phyloP scores from a whole-genome alignment of 1,140 invertebrate genomes.

The Cyclina sinensis region DNA sequence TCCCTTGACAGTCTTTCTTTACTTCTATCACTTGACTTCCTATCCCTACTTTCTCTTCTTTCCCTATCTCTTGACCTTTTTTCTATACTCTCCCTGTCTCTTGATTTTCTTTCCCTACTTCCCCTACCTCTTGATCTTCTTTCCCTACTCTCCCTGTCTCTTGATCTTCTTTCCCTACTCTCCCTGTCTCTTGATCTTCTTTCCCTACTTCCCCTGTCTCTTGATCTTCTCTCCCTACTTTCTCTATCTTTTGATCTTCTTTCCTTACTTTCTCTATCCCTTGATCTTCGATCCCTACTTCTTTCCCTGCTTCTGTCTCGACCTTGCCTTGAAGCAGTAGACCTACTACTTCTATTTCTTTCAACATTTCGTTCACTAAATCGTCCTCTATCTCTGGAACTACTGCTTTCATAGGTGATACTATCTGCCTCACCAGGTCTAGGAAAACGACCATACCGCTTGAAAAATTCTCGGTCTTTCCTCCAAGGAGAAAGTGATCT shows the following conservation, averaged over 20 bases:
- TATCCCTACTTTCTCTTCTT: neutral
- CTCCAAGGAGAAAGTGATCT: slow-evolving; percentile 53
- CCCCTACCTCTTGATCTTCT: no score
- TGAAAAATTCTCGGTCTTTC: slow-evolving; percentile 46
- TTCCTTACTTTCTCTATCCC: no score
- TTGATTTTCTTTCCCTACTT: slow-evolving; percentile 15
- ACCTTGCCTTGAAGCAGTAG: neutral
- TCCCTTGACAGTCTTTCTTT: neutral
- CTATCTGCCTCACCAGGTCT: slow-evolving; percentile 46
- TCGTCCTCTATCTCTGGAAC: slow-evolving; percentile 44
- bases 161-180: no score
- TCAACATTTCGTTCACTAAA: slow-evolving; percentile 53
- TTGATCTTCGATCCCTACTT: slow-evolving; percentile 5
- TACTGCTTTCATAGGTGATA: slow-evolving; percentile 13
- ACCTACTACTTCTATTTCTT: slow-evolving; percentile 23
- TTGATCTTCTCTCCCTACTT: neutral
- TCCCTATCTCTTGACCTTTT: neutral
- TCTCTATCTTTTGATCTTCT: neutral
- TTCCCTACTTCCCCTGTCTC: slow-evolving; percentile 11
- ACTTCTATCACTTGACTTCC: slow-evolving; percentile 4
- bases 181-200: neutral
- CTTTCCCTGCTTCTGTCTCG: slow-evolving; percentile 1
- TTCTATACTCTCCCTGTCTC: neutral
- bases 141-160: slow-evolving; percentile 1
- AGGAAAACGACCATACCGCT: slow-evolving; percentile 22